Evolutionary conservation across 2,888 invertebrate genomes (phyloP).

Genomic region (Sipha maydis): DNA sequence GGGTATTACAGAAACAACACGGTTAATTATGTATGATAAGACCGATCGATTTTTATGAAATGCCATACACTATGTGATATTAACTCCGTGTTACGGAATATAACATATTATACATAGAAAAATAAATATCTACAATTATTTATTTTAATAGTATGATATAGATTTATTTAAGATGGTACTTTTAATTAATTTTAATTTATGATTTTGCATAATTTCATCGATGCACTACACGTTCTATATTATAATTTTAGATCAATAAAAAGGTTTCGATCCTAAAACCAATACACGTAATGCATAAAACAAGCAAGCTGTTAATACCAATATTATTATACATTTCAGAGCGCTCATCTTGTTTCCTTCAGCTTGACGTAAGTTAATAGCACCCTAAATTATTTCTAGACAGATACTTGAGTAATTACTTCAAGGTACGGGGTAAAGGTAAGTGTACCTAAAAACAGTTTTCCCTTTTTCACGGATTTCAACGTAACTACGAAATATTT

Average conservation of each 20-base stretch:
- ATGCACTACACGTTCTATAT: not conserved
- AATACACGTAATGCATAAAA: not conserved
- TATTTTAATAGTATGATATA: not conserved
- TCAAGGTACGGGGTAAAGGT: no score
- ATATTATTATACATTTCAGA: no score
- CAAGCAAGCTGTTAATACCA: no score
- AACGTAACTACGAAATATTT: not conserved
- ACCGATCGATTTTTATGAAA: not conserved
- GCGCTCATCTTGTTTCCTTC: no score
- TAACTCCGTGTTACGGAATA: not conserved
- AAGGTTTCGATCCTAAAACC: not conserved
- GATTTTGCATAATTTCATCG: conserved; percentile 17
- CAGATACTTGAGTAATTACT: no score
- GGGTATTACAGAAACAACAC: not conserved
- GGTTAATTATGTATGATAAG: not conserved
- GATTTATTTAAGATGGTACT: not conserved
- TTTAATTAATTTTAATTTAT: conserved; percentile 12
- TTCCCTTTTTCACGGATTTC: no score
- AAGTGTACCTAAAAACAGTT: no score
- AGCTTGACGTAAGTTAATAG: no score
- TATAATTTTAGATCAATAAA: not conserved
- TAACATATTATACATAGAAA: not conserved
- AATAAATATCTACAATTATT: conserved; percentile 23
- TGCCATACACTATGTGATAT: not conserved
- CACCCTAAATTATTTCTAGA: not conserved